Evolutionary conservation across 2,888 invertebrate species (phyloP), one percentile per base, ranked within the genome.

Genomic region (Drosophila lutescens): DNA sequence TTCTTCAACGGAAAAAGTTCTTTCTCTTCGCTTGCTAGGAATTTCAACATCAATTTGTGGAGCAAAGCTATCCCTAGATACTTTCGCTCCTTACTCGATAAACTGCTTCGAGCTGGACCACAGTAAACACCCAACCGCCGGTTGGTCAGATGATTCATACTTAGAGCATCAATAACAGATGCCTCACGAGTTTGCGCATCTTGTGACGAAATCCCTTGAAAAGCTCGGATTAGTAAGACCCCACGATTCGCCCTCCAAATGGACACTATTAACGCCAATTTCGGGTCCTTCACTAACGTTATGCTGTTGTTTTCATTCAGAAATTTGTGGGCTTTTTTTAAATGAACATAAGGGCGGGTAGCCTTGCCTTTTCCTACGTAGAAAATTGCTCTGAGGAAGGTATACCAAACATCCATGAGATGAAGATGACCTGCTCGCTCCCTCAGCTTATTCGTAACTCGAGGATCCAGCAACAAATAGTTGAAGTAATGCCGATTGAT

Each of bases 161-260:
- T 96, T 10, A 99, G 91, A 0, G 97, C 97, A 80, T 97, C 97
- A 20, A 99, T 98, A 95, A 99, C 98, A 4, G 97, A 95, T 0
- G 98, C 98, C 91, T 99, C 99, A 76, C 98, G 93, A 0, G 97
- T 97, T 80, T 96, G 97, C 0, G 99, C 98, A 91, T 99, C 99
- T 0, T 95, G 96, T 0, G 97, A 96, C 38, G 96, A 95, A 1
- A 96, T 95, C 91, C 97, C 97, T 79, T 97, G 96, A 90, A 97
- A 98, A 38, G 97, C 94, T 79, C 97, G 97, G 0, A 98, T 92
- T 66, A 98, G 97, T 1, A 98, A 94, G 0, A 99, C 97, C 0
- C 98, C 98, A 5, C 94, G 93, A 57, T 95, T 94, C 71, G 93
- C 93, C 0, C 94, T 93, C 99, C 99, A 99, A 73, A 99, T 96